These are phyloP conservation scores for Prionailurus bengalensis DNA, from an alignment of 2,113 vertebrate species.

Conservation along the genomic window DNA sequence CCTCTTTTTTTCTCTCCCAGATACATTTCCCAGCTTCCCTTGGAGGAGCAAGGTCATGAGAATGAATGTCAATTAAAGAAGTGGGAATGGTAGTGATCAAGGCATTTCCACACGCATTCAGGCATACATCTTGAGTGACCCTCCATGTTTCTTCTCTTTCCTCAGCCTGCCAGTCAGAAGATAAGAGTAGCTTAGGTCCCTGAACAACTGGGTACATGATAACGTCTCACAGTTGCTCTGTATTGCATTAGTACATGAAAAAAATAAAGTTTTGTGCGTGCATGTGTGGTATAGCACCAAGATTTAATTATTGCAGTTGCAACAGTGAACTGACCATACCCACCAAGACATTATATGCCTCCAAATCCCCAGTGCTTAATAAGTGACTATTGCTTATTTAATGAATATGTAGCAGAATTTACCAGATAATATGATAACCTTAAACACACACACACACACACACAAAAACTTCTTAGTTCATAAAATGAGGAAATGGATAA, in stretches of 20 bases:
- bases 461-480: not conserved
- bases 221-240: not conserved
- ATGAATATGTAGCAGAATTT: not conserved
- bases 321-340: not conserved
- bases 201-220: not conserved
- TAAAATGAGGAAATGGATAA: not conserved
- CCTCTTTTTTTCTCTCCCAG: rapidly evolving
- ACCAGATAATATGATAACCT: not conserved
- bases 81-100: not conserved
- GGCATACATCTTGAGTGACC: rapidly evolving
- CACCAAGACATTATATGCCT: too few species aligned
- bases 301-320: not conserved
- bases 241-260: not conserved
- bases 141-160: not conserved
- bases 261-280: not conserved
- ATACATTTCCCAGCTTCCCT: not conserved
- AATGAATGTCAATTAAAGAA: not conserved
- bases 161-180: not conserved
- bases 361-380: not conserved
- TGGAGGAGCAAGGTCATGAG: not conserved
- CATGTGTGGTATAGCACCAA: not conserved
- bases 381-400: not conserved
- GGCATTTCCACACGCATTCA: not conserved
- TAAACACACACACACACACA: not conserved
- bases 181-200: not conserved